Base-by-base conservation (phyloP, 2,888 invertebrate genomes). In the Nezara viridula region DNA sequence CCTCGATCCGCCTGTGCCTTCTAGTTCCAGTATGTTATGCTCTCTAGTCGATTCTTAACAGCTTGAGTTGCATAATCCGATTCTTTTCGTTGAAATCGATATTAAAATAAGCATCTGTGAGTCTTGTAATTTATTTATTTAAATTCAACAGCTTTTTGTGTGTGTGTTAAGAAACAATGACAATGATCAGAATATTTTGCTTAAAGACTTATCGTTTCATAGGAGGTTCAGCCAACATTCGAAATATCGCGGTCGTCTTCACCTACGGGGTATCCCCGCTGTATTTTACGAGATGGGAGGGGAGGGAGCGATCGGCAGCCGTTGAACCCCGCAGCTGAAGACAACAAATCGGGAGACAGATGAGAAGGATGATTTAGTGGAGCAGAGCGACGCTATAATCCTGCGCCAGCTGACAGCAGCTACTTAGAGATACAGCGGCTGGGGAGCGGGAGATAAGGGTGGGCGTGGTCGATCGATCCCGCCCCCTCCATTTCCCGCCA, bases 401-500 rank as follows among this genome's bases (percentile, higher is more conserved):
- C 81, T n/a, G 81, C 19, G 44, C 81, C 81, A 81, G 81, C 81
- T 81, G 81, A 81, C 44, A 44, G 81, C 12, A 44, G 81, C 81
- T 81, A 81, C 81, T 81, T 81, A 81, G 81, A 81, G 81, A 81
- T 81, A 81, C 81, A 81, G 81, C 44, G 81, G 81, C 81, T 81
- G 81, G 21, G 44, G 44, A 47, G 44, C 24, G 44, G n/a, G 44
- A 81, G 81, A 81, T 81, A 81, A 47, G 44, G 44, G 81, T 81
- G 81, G 81, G 81, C 81, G 81, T 81, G 81, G 81, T 44, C 81
- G 44, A 81, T 81, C 81, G 81, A 81, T 81, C 81, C 40, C 44
- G 81, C 81, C 81, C 40, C 44, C n/a, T 47, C 40, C 81, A 24
- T 12, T 6, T 27, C 27, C 77, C 7, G n/a, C 81, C 81, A 81